Conservation (phyloP, 2,888 invertebrate species). For the Ormyrus rosae region DNA sequence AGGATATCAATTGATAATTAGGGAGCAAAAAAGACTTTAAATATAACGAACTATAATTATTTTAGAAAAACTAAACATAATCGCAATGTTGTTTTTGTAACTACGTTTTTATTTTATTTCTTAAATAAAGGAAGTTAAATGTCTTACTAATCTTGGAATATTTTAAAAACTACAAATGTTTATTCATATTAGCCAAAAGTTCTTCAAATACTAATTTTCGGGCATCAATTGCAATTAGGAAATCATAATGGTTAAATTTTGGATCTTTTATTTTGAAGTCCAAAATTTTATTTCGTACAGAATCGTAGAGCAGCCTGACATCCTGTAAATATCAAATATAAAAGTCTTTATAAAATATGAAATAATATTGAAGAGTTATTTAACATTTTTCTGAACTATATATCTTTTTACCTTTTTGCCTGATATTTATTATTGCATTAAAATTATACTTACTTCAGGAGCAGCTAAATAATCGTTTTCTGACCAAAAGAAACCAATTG, state of each 20-base stretch:
- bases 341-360: neutral
- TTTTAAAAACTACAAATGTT: neutral
- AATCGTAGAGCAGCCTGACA: conserved; percentile 78
- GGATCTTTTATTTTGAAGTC: conserved; percentile 79
- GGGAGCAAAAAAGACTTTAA: too few relatives aligned
- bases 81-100: too few relatives aligned
- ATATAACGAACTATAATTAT: too few relatives aligned
- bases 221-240: conserved; percentile 82
- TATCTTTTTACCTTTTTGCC: neutral
- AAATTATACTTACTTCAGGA: conserved; percentile 72
- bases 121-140: too few relatives aligned
- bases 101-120: too few relatives aligned
- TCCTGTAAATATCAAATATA: conserved; percentile 73
- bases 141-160: too few relatives aligned
- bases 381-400: neutral
- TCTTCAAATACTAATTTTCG: conserved; percentile 79
- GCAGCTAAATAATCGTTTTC: conserved; percentile 86
- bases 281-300: conserved; percentile 78
- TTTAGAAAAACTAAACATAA: too few relatives aligned
- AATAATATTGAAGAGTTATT: neutral
- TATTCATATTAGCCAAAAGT: conserved; percentile 73
- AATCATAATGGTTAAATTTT: conserved; percentile 86
- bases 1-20: too few relatives aligned
- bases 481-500: conserved; percentile 82
- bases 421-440: neutral